Conservation (phyloP, 2,113 vertebrate species). For the Beaufortia kweichowensis region DNA sequence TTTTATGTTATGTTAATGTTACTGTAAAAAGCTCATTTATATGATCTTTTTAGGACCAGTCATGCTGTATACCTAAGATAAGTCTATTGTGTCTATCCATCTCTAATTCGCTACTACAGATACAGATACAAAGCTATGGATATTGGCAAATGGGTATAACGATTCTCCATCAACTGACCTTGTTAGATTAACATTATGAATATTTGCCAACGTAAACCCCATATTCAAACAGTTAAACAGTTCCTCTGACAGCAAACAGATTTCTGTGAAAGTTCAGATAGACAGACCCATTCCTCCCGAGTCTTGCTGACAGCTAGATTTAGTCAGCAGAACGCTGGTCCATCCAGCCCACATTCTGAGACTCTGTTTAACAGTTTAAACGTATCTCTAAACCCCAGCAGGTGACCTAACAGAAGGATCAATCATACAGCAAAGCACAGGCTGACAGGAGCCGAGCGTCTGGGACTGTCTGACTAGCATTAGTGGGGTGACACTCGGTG, state of each 20-base stretch:
- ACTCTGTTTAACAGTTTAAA: slow-evolving; percentile 70
- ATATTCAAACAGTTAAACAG: not conserved
- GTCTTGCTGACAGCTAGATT: slow-evolving; percentile 73
- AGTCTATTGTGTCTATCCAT: too few species aligned
- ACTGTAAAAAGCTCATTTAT: too few species aligned
- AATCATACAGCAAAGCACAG: slow-evolving; percentile 52
- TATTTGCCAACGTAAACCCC: not conserved
- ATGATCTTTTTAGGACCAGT: too few species aligned
- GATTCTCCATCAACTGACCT: not conserved
- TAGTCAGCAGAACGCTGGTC: slow-evolving; percentile 67
- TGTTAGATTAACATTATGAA: not conserved
- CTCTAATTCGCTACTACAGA: not conserved
- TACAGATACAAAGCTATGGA: not conserved
- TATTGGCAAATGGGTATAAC: not conserved
- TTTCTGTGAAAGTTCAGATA: slow-evolving; percentile 60
- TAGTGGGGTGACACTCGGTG: not conserved
- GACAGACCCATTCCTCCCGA: slow-evolving; percentile 63
- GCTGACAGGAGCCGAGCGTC: slow-evolving; percentile 23
- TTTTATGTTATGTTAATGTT: too few species aligned
- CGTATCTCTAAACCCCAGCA: slow-evolving; percentile 61
- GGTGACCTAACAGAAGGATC: slow-evolving; percentile 68
- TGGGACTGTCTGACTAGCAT: not conserved
- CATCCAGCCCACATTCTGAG: slow-evolving; percentile 62
- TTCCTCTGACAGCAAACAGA: too few species aligned
- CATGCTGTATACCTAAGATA: too few species aligned